These are phyloP conservation scores for Ciconia boyciana DNA, from an alignment of 2,113 vertebrate species.

Conservation along the genomic window DNA sequence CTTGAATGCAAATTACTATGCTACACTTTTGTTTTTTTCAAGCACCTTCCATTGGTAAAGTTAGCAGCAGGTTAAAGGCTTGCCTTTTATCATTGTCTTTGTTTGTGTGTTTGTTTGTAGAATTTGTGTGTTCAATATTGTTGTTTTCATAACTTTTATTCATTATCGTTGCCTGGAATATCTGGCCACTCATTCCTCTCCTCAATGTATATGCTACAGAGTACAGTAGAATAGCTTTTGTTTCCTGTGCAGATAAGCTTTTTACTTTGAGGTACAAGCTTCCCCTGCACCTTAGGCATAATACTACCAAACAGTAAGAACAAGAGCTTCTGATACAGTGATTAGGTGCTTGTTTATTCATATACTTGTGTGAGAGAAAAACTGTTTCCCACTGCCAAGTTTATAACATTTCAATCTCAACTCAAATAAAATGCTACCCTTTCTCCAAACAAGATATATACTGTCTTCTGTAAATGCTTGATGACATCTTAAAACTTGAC, in stretches of 20 bases:
- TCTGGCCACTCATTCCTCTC: background rate
- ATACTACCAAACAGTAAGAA: background rate
- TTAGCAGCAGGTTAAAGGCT: background rate
- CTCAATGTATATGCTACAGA: background rate
- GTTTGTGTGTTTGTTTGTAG: background rate
- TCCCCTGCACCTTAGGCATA: background rate
- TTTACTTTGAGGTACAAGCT: background rate
- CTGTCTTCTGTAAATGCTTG: background rate
- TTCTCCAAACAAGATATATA: background rate
- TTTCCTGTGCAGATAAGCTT: background rate
- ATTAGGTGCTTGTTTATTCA: background rate
- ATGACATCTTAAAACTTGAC: background rate
- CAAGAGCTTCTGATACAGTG: background rate
- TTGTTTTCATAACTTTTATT: background rate
- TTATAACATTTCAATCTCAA: background rate
- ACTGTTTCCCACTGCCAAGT: background rate
- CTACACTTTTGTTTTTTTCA: background rate
- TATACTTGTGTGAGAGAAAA: background rate
- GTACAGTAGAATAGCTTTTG: background rate
- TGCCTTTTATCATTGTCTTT: background rate
- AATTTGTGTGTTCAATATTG: background rate
- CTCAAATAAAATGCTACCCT: background rate
- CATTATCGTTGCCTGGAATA: background rate
- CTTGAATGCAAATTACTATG: background rate
- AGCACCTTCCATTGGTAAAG: background rate